phyloP scores from a whole-genome alignment of 2,797 vertebrate genomes.

The Oreonectes daqikongensis region DNA sequence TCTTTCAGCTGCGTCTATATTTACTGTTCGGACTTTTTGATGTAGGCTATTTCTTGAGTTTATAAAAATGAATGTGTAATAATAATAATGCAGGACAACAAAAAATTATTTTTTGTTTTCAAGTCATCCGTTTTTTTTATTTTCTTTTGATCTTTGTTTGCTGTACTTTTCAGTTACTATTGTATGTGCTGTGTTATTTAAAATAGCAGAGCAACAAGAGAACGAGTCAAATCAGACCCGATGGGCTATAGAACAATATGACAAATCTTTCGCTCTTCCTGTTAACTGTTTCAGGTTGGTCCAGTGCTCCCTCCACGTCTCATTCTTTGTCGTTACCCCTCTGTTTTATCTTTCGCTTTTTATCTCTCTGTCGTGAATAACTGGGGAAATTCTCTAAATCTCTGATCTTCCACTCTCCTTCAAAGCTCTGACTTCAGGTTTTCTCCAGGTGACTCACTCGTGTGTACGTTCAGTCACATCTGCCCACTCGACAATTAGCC shows the following conservation, averaged over 20 bases:
- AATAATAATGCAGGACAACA: no score
- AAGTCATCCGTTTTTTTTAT: neutral
- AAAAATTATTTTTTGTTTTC: no score
- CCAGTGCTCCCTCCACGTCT: conserved; percentile 49
- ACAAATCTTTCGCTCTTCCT: conserved; percentile 58
- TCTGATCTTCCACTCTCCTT: conserved; percentile 59
- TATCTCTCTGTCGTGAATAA: conserved; percentile 76
- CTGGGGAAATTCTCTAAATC: conserved; percentile 72
- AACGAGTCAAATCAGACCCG: conserved; percentile 69
- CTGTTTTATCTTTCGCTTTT: conserved; percentile 63
- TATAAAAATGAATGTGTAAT: no score
- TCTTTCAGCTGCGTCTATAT: no score
- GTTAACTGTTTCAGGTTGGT: conserved; percentile 59
- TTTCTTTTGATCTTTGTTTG: neutral
- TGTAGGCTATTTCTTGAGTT: neutral
- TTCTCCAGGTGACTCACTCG: conserved; percentile 53
- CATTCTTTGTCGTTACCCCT: conserved; percentile 24
- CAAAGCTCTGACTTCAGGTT: conserved; percentile 31
- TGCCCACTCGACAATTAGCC: conserved; percentile 37
- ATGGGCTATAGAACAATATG: conserved; percentile 63
- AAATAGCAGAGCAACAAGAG: conserved; percentile 43
- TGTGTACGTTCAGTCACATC: conserved; percentile 18
- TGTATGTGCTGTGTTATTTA: neutral
- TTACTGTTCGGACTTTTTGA: no score
- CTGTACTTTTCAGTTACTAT: neutral